phyloP scores from a whole-genome alignment of 1,140 invertebrate genomes.

The Brachionus koreanus region DNA sequence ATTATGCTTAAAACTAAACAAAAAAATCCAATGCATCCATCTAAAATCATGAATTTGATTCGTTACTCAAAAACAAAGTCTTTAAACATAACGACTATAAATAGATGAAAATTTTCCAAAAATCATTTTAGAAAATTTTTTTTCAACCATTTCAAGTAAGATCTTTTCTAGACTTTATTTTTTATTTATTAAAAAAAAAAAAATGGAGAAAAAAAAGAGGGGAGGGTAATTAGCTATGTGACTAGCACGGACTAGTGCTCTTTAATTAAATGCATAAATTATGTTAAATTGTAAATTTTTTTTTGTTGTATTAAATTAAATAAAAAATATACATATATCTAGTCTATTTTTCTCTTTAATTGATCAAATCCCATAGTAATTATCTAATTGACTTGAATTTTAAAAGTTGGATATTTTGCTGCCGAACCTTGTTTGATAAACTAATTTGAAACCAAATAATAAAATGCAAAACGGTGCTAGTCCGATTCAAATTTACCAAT shows the following conservation, averaged over 20 bases:
- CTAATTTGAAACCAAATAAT: background rate
- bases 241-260: background rate
- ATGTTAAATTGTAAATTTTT: background rate
- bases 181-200: background rate
- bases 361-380: background rate
- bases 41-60: background rate
- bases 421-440: background rate
- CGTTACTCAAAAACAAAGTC: background rate
- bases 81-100: background rate
- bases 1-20: background rate
- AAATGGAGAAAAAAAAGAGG: background rate
- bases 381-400: constrained; percentile 8
- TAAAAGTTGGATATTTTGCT: background rate
- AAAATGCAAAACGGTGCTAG: constrained; percentile 35
- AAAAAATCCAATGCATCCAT: background rate
- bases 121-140: background rate
- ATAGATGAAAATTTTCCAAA: background rate
- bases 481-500: background rate
- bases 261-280: background rate
- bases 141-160: background rate
- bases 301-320: background rate
- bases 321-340: background rate
- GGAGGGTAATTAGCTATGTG: background rate
- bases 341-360: background rate
- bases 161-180: background rate